Conservation (phyloP, 92 coral and sea anemone species). For the Parazoanthus atlanticus region DNA sequence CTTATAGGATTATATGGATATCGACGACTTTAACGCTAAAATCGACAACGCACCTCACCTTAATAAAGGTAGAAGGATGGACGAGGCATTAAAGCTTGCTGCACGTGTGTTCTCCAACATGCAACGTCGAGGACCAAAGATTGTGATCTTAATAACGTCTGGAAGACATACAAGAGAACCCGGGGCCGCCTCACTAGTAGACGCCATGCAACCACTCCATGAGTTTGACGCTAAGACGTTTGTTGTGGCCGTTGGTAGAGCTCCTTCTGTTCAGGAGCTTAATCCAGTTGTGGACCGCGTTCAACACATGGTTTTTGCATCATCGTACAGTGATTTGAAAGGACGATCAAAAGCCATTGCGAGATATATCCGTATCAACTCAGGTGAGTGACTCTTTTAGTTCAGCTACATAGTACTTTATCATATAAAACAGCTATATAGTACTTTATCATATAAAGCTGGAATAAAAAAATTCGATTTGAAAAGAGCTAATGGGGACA, state of each 20-base stretch:
- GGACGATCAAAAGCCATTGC: constrained; percentile 25
- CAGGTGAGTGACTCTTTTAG: constrained; percentile 13
- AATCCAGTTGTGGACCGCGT: constrained; percentile 11
- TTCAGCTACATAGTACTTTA: not conserved
- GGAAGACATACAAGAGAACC: constrained; percentile 32
- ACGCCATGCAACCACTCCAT: constrained; percentile 2
- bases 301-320: constrained; percentile 23
- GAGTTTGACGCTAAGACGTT: constrained; percentile 17
- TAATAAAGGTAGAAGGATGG: constrained; percentile 64
- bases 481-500: too few species aligned
- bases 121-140: constrained; percentile 20
- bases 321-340: constrained; percentile 21
- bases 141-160: constrained; percentile 23
- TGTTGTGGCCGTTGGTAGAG: constrained; percentile 35
- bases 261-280: not conserved
- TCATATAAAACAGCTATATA: too few species aligned
- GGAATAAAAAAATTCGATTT: too few species aligned
- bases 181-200: not conserved
- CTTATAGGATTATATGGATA: constrained; percentile 27
- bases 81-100: constrained; percentile 65
- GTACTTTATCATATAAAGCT: too few species aligned
- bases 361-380: constrained; percentile 21
- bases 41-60: constrained; percentile 29
- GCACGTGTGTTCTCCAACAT: not conserved
- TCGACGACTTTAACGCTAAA: constrained; percentile 25